Evolutionary conservation across 37 sponge, comb jelly and placozoan species (phyloP).

Genomic region (Spongia lamella): DNA sequence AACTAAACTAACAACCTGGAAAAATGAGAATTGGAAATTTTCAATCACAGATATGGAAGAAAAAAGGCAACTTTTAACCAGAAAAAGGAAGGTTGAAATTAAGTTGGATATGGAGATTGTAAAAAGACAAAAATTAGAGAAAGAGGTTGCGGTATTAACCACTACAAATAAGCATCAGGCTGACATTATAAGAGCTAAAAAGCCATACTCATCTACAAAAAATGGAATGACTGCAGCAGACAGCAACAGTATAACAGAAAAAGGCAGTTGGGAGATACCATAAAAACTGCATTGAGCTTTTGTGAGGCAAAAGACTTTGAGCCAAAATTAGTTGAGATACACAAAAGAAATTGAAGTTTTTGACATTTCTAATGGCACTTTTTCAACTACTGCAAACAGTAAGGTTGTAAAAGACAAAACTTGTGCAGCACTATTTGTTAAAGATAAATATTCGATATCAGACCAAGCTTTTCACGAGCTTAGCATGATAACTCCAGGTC

Average conservation of each 20-base stretch:
- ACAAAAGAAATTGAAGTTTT: constrained; percentile 3
- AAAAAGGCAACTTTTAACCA: neutral
- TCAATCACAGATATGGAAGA: neutral
- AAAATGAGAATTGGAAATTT: neutral
- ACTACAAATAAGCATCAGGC: too few relatives aligned
- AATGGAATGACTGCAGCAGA: neutral
- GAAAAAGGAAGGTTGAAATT: neutral
- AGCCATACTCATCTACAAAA: neutral
- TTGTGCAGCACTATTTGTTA: neutral
- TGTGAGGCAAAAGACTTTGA: constrained; percentile 1
- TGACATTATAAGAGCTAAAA: too few relatives aligned
- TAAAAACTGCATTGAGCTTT: neutral
- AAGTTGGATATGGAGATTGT: constrained; percentile 2
- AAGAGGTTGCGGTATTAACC: too few relatives aligned
- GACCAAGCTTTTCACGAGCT: constrained; percentile 21
- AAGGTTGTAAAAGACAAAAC: neutral
- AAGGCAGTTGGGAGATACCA: neutral
- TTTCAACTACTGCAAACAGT: neutral
- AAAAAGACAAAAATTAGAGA: constrained; percentile 4
- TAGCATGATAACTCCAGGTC: neutral
- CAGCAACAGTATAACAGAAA: constrained; percentile 7
- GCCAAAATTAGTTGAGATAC: neutral
- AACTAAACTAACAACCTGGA: neutral
- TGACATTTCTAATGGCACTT: neutral
- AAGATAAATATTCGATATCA: neutral